Conservation (phyloP, 2,888 invertebrate genomes). For the Hipparchia semele region DNA sequence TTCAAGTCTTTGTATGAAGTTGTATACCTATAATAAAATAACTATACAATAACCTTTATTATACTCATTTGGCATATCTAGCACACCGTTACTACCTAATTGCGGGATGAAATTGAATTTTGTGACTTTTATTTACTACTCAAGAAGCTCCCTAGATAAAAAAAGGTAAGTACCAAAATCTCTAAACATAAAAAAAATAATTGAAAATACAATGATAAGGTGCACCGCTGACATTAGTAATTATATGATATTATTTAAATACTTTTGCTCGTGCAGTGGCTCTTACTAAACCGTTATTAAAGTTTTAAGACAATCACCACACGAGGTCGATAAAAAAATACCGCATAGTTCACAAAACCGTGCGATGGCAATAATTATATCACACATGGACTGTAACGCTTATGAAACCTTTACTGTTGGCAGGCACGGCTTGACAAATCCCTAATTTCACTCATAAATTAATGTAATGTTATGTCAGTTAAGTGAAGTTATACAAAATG, state of each 20-base stretch:
- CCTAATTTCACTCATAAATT: no score
- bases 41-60: conserved; percentile 21
- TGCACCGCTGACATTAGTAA: neutral
- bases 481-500: no score
- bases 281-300: neutral
- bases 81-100: conserved; percentile 59
- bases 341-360: no score
- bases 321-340: no score
- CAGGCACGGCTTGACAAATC: no score
- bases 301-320: no score
- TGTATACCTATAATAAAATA: neutral
- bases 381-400: no score
- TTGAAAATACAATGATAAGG: neutral
- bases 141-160: conserved; percentile 18
- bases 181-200: conserved; percentile 21
- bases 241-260: neutral
- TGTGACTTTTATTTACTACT: conserved; percentile 1
- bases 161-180: conserved; percentile 35
- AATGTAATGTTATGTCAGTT: no score
- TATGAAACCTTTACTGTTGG: no score
- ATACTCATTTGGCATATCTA: conserved; percentile 71
- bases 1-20: neutral
- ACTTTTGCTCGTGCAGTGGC: neutral
- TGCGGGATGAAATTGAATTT: conserved; percentile 34
- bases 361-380: no score